Evolutionary conservation across 2,113 vertebrate species (phyloP).

Genomic region (Megaceryle maxima): DNA sequence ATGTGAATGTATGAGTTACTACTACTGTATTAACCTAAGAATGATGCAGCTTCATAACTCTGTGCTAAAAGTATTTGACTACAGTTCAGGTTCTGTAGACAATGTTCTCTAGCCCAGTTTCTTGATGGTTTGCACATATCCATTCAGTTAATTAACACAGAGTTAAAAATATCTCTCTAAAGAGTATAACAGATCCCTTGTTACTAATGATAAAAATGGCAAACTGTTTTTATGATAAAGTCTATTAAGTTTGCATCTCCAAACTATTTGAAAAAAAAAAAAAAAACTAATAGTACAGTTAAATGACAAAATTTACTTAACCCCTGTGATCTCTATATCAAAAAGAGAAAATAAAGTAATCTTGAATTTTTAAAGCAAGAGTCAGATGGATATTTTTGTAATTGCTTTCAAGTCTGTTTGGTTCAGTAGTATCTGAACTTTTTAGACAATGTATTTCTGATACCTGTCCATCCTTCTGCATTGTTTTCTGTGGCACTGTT

Average conservation of each 20-base stretch:
- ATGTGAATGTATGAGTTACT: background rate
- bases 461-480: background rate
- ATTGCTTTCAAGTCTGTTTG: background rate
- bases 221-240: background rate
- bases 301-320: background rate
- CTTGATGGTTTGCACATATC: background rate
- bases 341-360: background rate
- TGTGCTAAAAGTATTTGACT: constrained; percentile 1
- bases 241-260: background rate
- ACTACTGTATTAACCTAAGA: background rate
- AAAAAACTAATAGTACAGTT: background rate
- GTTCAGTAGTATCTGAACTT: background rate
- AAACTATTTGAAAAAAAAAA: background rate
- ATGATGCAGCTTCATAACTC: background rate
- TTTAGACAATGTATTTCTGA: background rate
- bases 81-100: background rate
- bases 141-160: background rate
- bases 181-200: background rate
- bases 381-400: background rate
- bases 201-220: background rate
- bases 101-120: background rate
- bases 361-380: background rate
- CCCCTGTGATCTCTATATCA: background rate
- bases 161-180: constrained; percentile 5
- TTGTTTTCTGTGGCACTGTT: background rate